These are phyloP conservation scores for Fukomys damarensis DNA, from an alignment of 2,113 vertebrate genomes.

Conservation along the genomic window DNA sequence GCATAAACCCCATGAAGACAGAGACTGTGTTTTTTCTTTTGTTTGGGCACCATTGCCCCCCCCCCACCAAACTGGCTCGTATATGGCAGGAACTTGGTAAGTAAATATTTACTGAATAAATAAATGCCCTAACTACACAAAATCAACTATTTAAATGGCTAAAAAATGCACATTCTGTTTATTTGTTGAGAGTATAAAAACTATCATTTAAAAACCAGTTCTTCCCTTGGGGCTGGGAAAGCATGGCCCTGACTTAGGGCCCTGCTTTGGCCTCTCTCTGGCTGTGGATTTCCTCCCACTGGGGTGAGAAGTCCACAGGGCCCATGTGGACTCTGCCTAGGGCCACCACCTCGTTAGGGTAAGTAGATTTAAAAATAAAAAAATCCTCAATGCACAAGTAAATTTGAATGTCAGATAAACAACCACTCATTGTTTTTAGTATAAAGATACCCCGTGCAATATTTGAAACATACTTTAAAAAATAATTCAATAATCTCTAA, in stretches of 20 bases:
- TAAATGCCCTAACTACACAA: conserved; percentile 29
- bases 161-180: background rate
- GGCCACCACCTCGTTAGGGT: background rate
- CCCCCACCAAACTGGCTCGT: background rate
- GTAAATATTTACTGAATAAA: conserved; percentile 35
- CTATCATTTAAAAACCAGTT: background rate
- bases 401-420: conserved; percentile 26
- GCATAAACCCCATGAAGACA: background rate
- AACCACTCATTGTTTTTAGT: background rate
- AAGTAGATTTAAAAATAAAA: background rate
- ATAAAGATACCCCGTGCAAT: background rate
- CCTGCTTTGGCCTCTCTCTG: background rate
- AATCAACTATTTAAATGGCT: conserved; percentile 7
- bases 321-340: background rate
- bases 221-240: background rate
- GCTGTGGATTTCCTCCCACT: background rate
- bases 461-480: background rate
- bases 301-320: too few relatives aligned
- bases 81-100: background rate
- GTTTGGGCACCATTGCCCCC: background rate
- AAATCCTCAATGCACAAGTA: background rate
- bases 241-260: background rate
- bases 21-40: too few relatives aligned
- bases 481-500: background rate
- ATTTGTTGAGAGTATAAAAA: background rate